Percentiles rank a stretch among this genome's conserved stretches.
Evolutionary conservation across 2,888 invertebrate genomes (phyloP).

Genomic region (Allophyes oxyacanthae): DNA sequence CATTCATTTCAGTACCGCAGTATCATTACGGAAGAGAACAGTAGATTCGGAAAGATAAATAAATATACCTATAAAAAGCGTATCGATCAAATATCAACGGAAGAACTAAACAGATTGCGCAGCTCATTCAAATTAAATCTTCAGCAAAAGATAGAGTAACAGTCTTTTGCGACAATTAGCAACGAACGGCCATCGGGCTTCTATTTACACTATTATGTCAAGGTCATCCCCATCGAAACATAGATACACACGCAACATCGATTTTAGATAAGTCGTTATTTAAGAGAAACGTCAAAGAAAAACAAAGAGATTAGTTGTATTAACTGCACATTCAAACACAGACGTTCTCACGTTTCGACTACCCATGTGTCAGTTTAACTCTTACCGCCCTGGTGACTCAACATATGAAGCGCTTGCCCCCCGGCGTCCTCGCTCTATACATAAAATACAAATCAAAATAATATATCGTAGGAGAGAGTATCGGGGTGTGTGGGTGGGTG

Average conservation of each 20-base stretch:
- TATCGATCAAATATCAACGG: slow-evolving; percentile 85
- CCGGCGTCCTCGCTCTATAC: slow-evolving; percentile 98
- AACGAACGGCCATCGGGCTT: slow-evolving; percentile 89
- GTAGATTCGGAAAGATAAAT: slow-evolving; percentile 87
- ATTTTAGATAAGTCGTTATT: slow-evolving; percentile 88
- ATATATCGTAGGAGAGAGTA: slow-evolving; percentile 88
- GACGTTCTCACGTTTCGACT: slow-evolving; percentile 89
- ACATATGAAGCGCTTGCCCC: slow-evolving; percentile 96
- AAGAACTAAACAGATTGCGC: slow-evolving; percentile 89
- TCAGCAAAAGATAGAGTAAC: slow-evolving; percentile 88
- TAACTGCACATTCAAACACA: slow-evolving; percentile 89
- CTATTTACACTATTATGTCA: slow-evolving; percentile 87
- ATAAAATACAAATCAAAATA: slow-evolving; percentile 90
- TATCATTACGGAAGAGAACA: slow-evolving; percentile 82
- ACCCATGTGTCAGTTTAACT: slow-evolving; percentile 87
- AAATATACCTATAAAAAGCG: slow-evolving; percentile 89
- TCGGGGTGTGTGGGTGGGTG: slow-evolving; percentile 84
- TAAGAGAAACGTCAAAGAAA: slow-evolving; percentile 89
- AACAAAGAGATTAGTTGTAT: slow-evolving; percentile 86
- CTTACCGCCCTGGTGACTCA: slow-evolving; percentile 99
- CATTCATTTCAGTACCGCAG: slow-evolving; percentile 87
- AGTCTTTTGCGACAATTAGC: slow-evolving; percentile 89
- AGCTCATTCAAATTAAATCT: slow-evolving; percentile 89
- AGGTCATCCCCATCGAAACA: slow-evolving; percentile 89
- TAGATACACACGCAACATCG: slow-evolving; percentile 89